Evolutionary conservation across 2,113 vertebrate genomes (phyloP), one percentile per base, ranked within the genome.

Genomic region (Varanus komodoensis): DNA sequence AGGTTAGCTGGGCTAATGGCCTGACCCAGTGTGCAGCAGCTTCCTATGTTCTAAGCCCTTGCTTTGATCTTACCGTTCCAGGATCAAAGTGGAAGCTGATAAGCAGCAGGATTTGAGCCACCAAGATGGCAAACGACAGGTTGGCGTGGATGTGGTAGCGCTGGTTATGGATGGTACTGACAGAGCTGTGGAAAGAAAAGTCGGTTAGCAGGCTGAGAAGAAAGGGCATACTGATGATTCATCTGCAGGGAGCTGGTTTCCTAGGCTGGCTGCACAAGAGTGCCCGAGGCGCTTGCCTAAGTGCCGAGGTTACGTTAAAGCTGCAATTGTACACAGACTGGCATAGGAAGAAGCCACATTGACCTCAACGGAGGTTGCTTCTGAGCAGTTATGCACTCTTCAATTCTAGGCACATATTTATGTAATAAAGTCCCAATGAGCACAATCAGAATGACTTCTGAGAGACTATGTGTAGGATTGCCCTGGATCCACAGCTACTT

Each of bases 71-170:
- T 93, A 99, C 99, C 0, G 97, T 99, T 84, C 97, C 98, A 0
- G 98, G 98, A 48, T 97, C 97, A 38, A 98, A 97, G 86, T 96
- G 97, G 94, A 99, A 98, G 89, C 99, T 99, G 97, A 98, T 94
- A 67, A 99, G 98, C 89, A 99, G 97, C 88, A 99, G 95, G 71
- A 98, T 97, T 97, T 99, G 98, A 14, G 98, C 99, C 95, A 99
- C 98, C 90, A 99, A 96, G 89, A 99, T 98, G 5, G 99, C 98
- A 0, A 98, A 98, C 68, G 98, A 98, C 91, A 99, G 96, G 94
- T 99, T 99, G 95, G 98, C 98, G 0, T 99, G 99, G 95, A 99
- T 99, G 94, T 99, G 99, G 95, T 99, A 99, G 74, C 99, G 98
- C 89, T 99, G 99, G 96, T 98, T 99, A 75, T 98, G 97, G 83